Evolutionary conservation across 2,113 vertebrate genomes (phyloP).

Genomic region (Rhinogobius similis): DNA sequence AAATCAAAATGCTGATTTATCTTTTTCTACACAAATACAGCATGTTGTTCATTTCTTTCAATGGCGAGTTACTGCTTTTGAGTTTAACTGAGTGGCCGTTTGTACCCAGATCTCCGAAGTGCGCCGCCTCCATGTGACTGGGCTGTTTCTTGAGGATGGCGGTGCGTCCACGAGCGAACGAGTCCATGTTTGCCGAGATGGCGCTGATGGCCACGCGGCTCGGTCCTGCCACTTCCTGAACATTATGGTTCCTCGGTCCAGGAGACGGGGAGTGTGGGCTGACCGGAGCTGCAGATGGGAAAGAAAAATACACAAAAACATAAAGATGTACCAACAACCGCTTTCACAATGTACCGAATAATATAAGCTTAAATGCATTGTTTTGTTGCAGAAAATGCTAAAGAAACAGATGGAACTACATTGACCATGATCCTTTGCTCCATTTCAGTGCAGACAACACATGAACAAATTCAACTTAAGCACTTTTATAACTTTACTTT

Average conservation of each 20-base stretch:
- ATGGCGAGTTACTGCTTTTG: not conserved
- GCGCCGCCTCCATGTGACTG: slow-evolving; percentile 95
- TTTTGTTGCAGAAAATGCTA: too few species aligned
- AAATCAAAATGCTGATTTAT: too few species aligned
- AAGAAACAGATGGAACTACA: too few species aligned
- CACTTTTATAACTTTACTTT: too few species aligned
- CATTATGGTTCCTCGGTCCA: slow-evolving; percentile 88
- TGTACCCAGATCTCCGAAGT: slow-evolving; percentile 96
- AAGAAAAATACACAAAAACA: not conserved
- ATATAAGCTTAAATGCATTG: too few species aligned
- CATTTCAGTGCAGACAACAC: too few species aligned
- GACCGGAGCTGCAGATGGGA: slow-evolving; percentile 68
- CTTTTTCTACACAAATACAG: too few species aligned
- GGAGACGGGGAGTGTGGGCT: slow-evolving; percentile 84
- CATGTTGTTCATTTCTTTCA: too few species aligned
- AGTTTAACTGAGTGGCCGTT: not conserved
- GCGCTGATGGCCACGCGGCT: slow-evolving; percentile 97
- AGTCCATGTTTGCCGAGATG: slow-evolving; percentile 99
- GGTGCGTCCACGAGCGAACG: slow-evolving; percentile 92
- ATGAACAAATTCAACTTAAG: too few species aligned
- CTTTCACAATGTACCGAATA: too few species aligned
- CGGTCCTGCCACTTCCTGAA: slow-evolving; percentile 93
- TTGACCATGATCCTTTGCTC: too few species aligned
- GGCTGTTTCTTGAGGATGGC: slow-evolving; percentile 97
- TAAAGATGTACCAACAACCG: too few species aligned